A percentile compares a stretch with the other conserved stretches of the same genome.
These are phyloP conservation scores for Atethmia centrago DNA, from an alignment of 2,888 invertebrate species.

Conservation along the genomic window DNA sequence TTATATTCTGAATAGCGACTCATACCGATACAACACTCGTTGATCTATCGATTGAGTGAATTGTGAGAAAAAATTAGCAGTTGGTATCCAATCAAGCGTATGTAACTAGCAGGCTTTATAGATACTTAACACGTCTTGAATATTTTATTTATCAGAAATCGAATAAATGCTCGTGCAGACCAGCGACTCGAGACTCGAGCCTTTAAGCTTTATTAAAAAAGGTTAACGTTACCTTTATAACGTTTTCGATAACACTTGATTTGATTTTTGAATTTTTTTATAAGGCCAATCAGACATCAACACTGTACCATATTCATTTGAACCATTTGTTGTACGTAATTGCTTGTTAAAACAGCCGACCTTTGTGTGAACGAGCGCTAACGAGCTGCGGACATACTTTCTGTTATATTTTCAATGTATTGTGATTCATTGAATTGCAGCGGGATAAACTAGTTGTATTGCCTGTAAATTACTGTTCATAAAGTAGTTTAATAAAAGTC, in stretches of 20 bases:
- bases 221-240: background rate
- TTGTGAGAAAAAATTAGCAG: background rate
- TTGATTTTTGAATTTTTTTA: background rate
- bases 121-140: background rate
- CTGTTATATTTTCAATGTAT: constrained; percentile 9
- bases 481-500: background rate
- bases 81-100: background rate
- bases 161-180: too few relatives aligned
- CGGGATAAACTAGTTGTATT: background rate
- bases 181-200: too few relatives aligned
- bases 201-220: background rate
- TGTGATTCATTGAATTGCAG: constrained; percentile 4
- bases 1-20: too few relatives aligned
- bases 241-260: background rate
- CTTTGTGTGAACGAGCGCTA: constrained; percentile 22
- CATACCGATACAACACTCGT: background rate
- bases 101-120: background rate
- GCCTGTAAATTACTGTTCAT: background rate
- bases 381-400: background rate
- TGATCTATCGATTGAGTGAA: background rate
- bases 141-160: background rate
- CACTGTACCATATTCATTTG: background rate
- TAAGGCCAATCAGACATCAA: background rate
- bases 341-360: constrained; percentile 5
- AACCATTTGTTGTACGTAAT: constrained; percentile 3